phyloP scores from a whole-genome alignment of 1,140 invertebrate species.

The Macrostomum lignano region DNA sequence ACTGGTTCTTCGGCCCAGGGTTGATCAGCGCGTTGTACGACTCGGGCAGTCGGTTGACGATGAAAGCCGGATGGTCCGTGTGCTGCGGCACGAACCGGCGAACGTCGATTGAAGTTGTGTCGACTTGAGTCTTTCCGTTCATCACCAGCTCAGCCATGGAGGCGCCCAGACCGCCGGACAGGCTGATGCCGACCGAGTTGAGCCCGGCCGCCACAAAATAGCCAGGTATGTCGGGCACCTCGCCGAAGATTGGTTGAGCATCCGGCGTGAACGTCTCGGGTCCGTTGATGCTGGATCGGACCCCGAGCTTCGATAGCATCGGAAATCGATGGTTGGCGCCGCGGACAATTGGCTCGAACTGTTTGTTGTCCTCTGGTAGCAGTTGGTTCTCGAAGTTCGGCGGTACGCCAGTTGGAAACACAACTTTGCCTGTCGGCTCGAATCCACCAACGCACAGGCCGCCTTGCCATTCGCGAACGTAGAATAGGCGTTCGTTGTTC shows the following conservation, averaged over 20 bases:
- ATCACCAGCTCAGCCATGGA: constrained; percentile 61
- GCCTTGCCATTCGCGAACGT: constrained; percentile 41
- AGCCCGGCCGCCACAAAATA: constrained; percentile 82
- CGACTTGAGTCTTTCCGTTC: constrained; percentile 39
- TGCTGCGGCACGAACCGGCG: constrained; percentile 69
- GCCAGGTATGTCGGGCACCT: constrained; percentile 53
- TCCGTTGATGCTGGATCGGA: constrained; percentile 48
- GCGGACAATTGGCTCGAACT: no score
- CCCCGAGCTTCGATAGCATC: constrained; percentile 36
- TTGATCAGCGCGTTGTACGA: constrained; percentile 80
- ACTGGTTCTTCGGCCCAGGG: constrained; percentile 53
- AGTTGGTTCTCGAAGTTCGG: constrained; percentile 29
- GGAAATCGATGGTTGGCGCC: constrained; percentile 59
- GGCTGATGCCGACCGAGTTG: constrained; percentile 66
- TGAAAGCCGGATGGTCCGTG: constrained; percentile 38
- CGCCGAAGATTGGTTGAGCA: constrained; percentile 40
- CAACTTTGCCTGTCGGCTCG: constrained; percentile 51
- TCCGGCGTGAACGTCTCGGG: constrained; percentile 71
- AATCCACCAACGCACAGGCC: constrained; percentile 50
- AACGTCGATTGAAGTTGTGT: constrained; percentile 67
- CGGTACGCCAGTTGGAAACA: constrained; percentile 43
- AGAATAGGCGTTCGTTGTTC: constrained; percentile 60
- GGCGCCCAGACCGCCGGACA: constrained; percentile 68
- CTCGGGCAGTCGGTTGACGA: constrained; percentile 54
- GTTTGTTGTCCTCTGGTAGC: constrained; percentile 59